Conservation (phyloP, 2,888 invertebrate species). For the Philhelius pedissequus region DNA sequence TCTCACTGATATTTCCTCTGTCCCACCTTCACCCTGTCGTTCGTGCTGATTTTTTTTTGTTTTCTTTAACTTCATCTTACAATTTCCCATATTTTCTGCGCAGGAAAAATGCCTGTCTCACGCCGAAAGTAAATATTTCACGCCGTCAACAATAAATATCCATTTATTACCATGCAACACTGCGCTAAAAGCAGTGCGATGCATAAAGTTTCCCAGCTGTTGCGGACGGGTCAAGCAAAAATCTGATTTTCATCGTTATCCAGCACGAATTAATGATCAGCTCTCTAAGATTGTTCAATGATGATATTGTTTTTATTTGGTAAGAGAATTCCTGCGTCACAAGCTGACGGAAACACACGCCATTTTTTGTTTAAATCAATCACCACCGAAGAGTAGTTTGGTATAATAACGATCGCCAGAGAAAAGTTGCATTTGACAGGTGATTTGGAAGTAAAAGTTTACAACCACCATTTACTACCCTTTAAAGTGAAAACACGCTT, state of each 20-base stretch:
- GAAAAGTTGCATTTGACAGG: not conserved
- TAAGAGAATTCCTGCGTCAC: constrained; percentile 13
- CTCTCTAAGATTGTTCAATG: constrained; percentile 40
- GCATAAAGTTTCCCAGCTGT: constrained; percentile 6
- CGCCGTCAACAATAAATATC: constrained; percentile 64
- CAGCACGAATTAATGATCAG: constrained; percentile 47
- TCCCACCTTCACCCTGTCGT: not conserved
- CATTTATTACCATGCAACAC: constrained; percentile 34
- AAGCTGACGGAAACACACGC: constrained; percentile 49
- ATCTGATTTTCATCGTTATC: constrained; percentile 35
- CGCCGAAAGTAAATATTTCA: constrained; percentile 68
- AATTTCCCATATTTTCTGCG: constrained; percentile 56
- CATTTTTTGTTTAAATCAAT: constrained; percentile 58
- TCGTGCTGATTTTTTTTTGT: not conserved
- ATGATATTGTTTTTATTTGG: constrained; percentile 40
- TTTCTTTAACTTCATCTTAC: not conserved
- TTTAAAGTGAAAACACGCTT: not conserved
- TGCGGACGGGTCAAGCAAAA: constrained; percentile 36
- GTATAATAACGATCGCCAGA: constrained; percentile 22
- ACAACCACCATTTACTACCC: not conserved
- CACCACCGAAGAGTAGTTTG: constrained; percentile 16
- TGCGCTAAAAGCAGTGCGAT: not conserved
- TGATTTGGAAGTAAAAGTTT: constrained; percentile 34
- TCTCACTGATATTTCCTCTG: constrained; percentile 31
- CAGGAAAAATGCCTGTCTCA: constrained; percentile 55